A percentile compares a stretch with the other conserved stretches of the same genome.
These are phyloP conservation scores for Phodopus roborovskii DNA, from an alignment of 2,113 vertebrate genomes.

Conservation along the genomic window DNA sequence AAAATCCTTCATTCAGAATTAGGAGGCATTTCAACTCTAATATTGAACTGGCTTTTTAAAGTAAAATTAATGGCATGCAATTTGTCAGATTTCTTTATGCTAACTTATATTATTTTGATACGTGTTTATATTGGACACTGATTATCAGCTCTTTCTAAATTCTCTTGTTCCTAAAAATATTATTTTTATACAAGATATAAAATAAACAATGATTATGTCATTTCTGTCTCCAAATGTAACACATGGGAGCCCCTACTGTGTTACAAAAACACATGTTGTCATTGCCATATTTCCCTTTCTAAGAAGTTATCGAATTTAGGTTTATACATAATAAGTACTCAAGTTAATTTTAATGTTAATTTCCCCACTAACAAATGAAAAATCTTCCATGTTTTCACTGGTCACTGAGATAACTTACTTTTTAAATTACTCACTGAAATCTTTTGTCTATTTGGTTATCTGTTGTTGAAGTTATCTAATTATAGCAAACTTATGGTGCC, in stretches of 20 bases:
- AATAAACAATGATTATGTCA: background rate
- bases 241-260: background rate
- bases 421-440: background rate
- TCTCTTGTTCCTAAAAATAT: background rate
- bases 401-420: background rate
- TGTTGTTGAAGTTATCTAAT: background rate
- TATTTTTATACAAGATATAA: background rate
- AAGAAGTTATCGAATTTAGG: background rate
- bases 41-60: background rate
- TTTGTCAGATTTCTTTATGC: slow-evolving; percentile 15
- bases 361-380: background rate
- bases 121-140: background rate
- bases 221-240: background rate
- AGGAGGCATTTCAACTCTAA: background rate
- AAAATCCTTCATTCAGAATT: slow-evolving; percentile 44
- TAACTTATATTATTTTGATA: background rate
- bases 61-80: background rate
- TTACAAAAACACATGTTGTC: background rate
- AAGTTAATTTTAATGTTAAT: background rate
- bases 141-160: background rate
- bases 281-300: background rate
- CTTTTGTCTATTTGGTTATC: background rate
- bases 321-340: background rate
- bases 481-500: background rate
- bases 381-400: background rate